These are phyloP conservation scores for Tinea pellionella DNA, from an alignment of 2,888 invertebrate species.

Conservation along the genomic window DNA sequence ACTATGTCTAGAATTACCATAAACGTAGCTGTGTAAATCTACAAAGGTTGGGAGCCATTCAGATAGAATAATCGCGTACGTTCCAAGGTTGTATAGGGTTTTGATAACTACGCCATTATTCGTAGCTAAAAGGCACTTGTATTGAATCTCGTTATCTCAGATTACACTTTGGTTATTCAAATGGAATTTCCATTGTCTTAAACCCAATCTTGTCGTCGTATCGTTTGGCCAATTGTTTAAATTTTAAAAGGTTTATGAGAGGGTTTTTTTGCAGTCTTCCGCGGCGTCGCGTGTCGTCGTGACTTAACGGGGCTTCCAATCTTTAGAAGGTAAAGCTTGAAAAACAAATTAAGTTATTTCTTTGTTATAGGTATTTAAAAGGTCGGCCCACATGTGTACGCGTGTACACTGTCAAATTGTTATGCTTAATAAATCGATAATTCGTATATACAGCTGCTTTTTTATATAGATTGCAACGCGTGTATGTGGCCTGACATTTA, in stretches of 20 bases:
- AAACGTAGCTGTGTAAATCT: background rate
- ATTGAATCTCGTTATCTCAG: slow-evolving; percentile 1
- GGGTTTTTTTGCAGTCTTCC: background rate
- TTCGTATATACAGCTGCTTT: no score
- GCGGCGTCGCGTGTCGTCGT: background rate
- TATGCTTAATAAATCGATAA: no score
- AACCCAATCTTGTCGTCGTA: background rate
- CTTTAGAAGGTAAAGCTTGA: no score
- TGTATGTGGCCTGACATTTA: no score
- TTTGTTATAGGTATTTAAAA: no score
- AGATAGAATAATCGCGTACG: background rate
- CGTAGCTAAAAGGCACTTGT: background rate
- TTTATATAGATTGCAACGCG: no score
- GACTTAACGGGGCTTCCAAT: background rate
- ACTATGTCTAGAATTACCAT: no score
- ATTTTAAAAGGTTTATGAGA: background rate
- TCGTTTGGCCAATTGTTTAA: background rate
- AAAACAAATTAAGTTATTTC: no score
- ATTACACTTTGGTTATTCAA: background rate
- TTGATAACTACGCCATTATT: slow-evolving; percentile 3
- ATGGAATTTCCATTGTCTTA: slow-evolving; percentile 7
- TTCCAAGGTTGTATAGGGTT: background rate
- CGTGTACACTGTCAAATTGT: no score
- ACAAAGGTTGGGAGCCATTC: background rate
- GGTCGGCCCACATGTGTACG: no score